Conservation (phyloP, 1,140 invertebrate genomes). For the Brachionus rubens region DNA sequence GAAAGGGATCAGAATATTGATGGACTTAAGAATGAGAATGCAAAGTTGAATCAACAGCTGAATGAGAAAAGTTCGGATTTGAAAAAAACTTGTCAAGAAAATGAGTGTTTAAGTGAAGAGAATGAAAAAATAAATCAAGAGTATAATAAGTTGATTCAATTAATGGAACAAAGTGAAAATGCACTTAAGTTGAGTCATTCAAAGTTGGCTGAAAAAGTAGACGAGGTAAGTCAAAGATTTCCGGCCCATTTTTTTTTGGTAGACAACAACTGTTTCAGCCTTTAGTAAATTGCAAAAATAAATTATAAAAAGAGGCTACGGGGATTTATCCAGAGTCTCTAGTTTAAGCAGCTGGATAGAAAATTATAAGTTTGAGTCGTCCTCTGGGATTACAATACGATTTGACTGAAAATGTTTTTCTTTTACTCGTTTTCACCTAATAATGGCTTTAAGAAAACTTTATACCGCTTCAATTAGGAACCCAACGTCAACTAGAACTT, state of each 20-base stretch:
- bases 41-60: background rate
- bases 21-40: background rate
- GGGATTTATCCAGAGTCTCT: too few species aligned
- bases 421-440: too few species aligned
- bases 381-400: too few species aligned
- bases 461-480: too few species aligned
- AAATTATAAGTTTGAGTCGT: too few species aligned
- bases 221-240: conserved; percentile 19
- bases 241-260: background rate
- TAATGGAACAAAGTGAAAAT: conserved; percentile 10
- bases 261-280: too few species aligned
- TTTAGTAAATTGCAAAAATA: too few species aligned
- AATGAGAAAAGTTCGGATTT: conserved; percentile 35
- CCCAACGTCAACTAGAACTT: too few species aligned
- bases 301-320: too few species aligned
- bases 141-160: conserved; percentile 19
- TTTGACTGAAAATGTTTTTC: too few species aligned
- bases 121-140: conserved; percentile 35
- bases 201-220: conserved; percentile 26
- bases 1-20: conserved; percentile 27
- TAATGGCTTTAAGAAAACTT: too few species aligned
- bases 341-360: too few species aligned
- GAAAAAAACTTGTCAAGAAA: conserved; percentile 10
- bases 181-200: background rate
- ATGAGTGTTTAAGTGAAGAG: conserved; percentile 22